Percentiles rank a stretch among this genome's conserved stretches.
Conservation (phyloP, 2,888 invertebrate species). For the Imbricaverruca yamaguchii region DNA sequence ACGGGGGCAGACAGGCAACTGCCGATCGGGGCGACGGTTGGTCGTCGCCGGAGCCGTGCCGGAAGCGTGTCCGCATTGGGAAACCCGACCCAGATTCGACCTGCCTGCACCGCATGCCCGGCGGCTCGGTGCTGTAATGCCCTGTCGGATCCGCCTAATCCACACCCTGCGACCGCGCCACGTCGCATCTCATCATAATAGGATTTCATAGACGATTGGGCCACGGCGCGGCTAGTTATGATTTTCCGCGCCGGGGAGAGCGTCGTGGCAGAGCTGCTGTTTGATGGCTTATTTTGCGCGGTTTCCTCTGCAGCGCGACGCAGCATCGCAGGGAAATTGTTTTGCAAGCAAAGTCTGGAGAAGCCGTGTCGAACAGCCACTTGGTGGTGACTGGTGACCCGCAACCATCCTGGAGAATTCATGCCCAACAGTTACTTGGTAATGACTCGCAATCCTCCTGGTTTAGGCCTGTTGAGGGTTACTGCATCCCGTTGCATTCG, state of each 20-base stretch:
- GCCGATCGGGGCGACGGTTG: not conserved
- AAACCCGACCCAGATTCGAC: not conserved
- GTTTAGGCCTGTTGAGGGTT: too few relatives aligned
- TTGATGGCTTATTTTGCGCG: not conserved
- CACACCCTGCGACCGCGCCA: not conserved
- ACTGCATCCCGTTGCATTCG: too few relatives aligned
- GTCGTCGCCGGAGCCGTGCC: not conserved
- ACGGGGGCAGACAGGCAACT: not conserved
- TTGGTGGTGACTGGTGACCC: too few relatives aligned
- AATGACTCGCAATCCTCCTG: too few relatives aligned
- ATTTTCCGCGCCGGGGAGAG: not conserved
- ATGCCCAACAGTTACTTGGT: too few relatives aligned
- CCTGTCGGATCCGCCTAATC: not conserved
- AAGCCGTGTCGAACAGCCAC: too few relatives aligned
- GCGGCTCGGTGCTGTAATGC: too few relatives aligned
- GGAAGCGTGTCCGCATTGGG: not conserved
- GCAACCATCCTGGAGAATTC: too few relatives aligned
- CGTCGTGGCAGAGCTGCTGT: not conserved
- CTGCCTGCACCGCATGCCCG: too few relatives aligned
- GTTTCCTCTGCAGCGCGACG: too few relatives aligned
- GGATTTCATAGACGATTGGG: slow-evolving; percentile 19
- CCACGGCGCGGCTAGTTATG: not conserved
- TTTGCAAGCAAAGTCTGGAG: too few relatives aligned
- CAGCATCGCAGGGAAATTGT: too few relatives aligned
- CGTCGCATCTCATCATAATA: slow-evolving; percentile 1